These are phyloP conservation scores for Mormyrus proboscirostris DNA, from an alignment of 2,797 vertebrate genomes.

Conservation along the genomic window DNA sequence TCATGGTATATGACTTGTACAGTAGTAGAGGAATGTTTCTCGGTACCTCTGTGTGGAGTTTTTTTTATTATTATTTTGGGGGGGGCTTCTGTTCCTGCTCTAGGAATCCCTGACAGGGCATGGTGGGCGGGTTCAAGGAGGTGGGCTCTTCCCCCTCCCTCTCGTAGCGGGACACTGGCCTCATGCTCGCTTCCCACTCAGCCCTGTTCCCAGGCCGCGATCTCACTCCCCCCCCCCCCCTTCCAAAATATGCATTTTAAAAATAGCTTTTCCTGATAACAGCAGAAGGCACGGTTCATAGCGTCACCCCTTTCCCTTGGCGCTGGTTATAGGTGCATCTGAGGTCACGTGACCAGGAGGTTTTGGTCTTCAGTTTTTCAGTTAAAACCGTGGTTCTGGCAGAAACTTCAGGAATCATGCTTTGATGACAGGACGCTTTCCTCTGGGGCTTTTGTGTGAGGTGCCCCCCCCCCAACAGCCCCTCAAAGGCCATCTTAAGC, in stretches of 20 bases:
- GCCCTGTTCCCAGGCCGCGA: constrained; percentile 58
- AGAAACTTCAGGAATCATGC: not conserved
- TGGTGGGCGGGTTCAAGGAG: not conserved
- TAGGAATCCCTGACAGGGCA: not conserved
- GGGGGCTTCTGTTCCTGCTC: not conserved
- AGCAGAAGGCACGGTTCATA: constrained; percentile 38
- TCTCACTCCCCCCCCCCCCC: constrained; percentile 31
- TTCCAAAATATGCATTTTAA: constrained; percentile 64
- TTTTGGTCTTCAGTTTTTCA: not conserved
- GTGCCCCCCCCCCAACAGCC: not conserved
- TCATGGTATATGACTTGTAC: not conserved
- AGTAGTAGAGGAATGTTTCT: not conserved
- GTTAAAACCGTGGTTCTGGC: not conserved
- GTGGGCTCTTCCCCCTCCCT: not conserved
- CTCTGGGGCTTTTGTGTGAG: not conserved
- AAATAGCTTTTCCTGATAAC: constrained; percentile 52
- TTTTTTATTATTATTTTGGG: not conserved
- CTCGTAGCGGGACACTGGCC: constrained; percentile 33
- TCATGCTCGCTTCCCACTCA: constrained; percentile 62
- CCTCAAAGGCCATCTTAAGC: not conserved
- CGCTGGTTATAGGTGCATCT: not conserved
- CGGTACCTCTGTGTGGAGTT: not conserved
- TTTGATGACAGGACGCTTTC: not conserved
- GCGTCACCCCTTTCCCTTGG: not conserved
- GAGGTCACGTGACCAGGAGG: not conserved